Percentiles rank a stretch among this genome's conserved stretches.
Conservation (phyloP, 2,797 vertebrate species). For the Mallotus villosus region DNA sequence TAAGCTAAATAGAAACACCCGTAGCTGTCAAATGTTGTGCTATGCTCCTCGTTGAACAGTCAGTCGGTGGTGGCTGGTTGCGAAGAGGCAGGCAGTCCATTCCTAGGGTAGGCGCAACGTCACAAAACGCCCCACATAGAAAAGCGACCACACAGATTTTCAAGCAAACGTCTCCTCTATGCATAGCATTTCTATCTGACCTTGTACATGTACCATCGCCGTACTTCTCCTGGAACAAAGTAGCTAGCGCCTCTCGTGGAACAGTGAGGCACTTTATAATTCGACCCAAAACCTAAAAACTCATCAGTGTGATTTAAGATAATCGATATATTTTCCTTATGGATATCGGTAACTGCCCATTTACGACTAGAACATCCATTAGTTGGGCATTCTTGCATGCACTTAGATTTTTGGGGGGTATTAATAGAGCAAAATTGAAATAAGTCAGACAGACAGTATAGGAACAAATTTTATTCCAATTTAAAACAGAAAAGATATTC, state of each 20-base stretch:
- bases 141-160: constrained; percentile 31
- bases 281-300: not conserved
- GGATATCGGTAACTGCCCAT: too few species aligned
- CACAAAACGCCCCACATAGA: constrained; percentile 63
- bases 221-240: not conserved
- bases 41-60: constrained; percentile 20
- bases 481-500: constrained; percentile 87
- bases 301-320: too few species aligned
- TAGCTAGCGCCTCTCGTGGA: constrained; percentile 2
- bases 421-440: not conserved
- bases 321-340: too few species aligned
- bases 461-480: constrained; percentile 96
- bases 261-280: not conserved
- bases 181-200: constrained; percentile 40
- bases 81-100: constrained; percentile 53
- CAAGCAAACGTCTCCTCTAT: constrained; percentile 35
- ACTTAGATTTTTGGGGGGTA: too few species aligned
- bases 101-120: constrained; percentile 42
- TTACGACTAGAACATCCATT: too few species aligned
- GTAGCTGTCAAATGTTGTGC: not conserved
- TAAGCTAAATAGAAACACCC: not conserved
- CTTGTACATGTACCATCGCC: not conserved
- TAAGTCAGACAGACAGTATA: constrained; percentile 67
- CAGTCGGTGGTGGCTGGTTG: constrained; percentile 9
- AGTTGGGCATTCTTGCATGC: too few species aligned